A percentile compares a stretch with the other conserved stretches of the same genome.
phyloP scores from a whole-genome alignment of 2,113 vertebrate genomes.

The Triplophysa rosa region DNA sequence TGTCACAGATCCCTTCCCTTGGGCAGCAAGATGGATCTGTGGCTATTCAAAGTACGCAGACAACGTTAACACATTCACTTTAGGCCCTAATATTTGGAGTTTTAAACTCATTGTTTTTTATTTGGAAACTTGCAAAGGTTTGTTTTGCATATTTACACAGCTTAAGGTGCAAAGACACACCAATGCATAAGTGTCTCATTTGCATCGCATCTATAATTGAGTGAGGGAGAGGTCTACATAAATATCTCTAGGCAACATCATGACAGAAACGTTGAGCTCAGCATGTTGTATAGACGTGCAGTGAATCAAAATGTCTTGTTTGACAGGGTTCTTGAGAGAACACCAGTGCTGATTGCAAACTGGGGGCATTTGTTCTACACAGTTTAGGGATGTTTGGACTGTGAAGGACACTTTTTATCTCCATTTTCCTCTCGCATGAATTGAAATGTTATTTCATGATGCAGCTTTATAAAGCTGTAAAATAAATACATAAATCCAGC shows the following conservation, averaged over 20 bases:
- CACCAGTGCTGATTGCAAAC: conserved; percentile 24
- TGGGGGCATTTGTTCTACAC: background rate
- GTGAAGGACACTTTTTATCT: no score
- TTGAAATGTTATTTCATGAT: no score
- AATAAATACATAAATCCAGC: no score
- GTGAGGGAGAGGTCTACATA: conserved; percentile 19
- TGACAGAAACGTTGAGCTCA: conserved; percentile 29
- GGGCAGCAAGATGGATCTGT: conserved; percentile 31
- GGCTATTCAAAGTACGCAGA: conserved; percentile 28
- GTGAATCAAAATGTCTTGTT: conserved; percentile 14
- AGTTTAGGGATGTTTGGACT: background rate
- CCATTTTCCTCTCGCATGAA: no score
- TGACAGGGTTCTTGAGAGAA: conserved; percentile 32
- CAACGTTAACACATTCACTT: conserved; percentile 45
- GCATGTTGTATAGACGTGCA: conserved; percentile 19
- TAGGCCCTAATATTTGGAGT: conserved; percentile 45
- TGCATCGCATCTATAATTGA: conserved; percentile 43
- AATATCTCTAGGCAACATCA: conserved; percentile 29
- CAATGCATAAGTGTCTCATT: conserved; percentile 25
- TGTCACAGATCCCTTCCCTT: conserved; percentile 48
- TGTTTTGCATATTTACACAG: conserved; percentile 22
- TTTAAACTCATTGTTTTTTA: conserved; percentile 27
- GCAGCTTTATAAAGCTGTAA: no score
- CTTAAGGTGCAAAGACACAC: conserved; percentile 21
- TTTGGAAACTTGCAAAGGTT: conserved; percentile 40